These are phyloP conservation scores for Phymorhynchus buccinoides DNA, from an alignment of 1,140 invertebrate genomes.

Conservation along the genomic window DNA sequence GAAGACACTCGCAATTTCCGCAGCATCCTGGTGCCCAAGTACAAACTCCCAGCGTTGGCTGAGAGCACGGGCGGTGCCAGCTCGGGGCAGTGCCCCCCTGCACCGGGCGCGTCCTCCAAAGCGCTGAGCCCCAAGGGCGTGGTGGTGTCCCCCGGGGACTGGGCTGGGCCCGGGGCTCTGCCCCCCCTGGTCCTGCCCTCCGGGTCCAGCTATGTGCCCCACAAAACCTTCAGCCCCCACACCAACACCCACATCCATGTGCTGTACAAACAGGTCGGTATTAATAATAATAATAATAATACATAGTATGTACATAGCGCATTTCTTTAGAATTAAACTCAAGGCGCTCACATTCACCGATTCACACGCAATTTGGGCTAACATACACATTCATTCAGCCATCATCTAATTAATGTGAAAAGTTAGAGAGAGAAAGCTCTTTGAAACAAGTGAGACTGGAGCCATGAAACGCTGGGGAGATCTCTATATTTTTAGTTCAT, in stretches of 20 bases:
- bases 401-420: too few relatives aligned
- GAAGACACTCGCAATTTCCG: constrained; percentile 1
- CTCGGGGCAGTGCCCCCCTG: neutral
- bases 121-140: neutral
- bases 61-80: neutral
- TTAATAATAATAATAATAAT: too few relatives aligned
- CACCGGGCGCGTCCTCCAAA: neutral
- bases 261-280: constrained; percentile 14
- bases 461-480: too few relatives aligned
- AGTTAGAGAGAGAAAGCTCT: too few relatives aligned
- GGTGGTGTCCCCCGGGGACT: neutral
- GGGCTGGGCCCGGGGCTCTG: too few relatives aligned
- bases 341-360: too few relatives aligned
- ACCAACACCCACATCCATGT: constrained; percentile 26
- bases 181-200: neutral
- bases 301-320: too few relatives aligned
- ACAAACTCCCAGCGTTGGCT: neutral
- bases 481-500: too few relatives aligned
- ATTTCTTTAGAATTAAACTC: too few relatives aligned
- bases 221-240: constrained; percentile 20
- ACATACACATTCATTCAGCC: too few relatives aligned
- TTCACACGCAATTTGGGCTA: too few relatives aligned
- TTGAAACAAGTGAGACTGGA: too few relatives aligned
- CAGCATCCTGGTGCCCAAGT: constrained; percentile 14
- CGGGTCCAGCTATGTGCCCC: constrained; percentile 17